Evolutionary conservation across 53 echinoderm and acorn worm genomes (phyloP).

Genomic region (Zoroaster sp.): DNA sequence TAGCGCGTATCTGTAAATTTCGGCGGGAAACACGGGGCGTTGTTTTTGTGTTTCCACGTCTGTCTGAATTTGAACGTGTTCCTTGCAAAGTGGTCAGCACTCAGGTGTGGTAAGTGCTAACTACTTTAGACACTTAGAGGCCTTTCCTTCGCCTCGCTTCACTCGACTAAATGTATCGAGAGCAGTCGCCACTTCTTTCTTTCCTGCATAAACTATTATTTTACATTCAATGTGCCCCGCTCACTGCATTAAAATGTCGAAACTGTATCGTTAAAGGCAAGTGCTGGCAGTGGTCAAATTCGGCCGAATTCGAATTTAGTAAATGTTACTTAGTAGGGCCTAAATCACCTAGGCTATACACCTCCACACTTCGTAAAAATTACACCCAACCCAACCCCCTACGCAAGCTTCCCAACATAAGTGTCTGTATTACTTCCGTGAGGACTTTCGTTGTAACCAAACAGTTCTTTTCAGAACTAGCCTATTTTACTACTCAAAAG

Average conservation of each 20-base stretch:
- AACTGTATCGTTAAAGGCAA: no score
- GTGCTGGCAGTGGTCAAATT: no score
- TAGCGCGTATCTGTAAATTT: background rate
- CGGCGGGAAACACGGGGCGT: background rate
- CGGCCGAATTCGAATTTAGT: no score
- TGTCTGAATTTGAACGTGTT: background rate
- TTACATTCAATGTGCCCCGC: background rate
- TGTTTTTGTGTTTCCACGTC: background rate
- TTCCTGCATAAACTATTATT: constrained; percentile 36
- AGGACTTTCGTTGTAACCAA: no score
- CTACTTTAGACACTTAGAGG: constrained; percentile 21
- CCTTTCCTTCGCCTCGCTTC: constrained; percentile 43
- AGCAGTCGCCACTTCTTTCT: constrained; percentile 15
- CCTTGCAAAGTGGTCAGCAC: background rate
- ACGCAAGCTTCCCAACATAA: no score
- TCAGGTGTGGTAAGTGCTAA: background rate
- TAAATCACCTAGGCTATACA: no score
- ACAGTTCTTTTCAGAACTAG: no score
- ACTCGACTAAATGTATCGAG: constrained; percentile 48
- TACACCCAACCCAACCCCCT: no score
- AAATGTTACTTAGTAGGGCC: no score
- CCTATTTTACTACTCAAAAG: no score
- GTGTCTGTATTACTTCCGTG: no score
- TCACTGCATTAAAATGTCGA: background rate
- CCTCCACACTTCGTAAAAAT: no score